Percentiles rank a stretch among this genome's conserved stretches.
These are phyloP conservation scores for Xestoiulus laeticollis DNA, from an alignment of 2,888 invertebrate genomes.

Conservation along the genomic window DNA sequence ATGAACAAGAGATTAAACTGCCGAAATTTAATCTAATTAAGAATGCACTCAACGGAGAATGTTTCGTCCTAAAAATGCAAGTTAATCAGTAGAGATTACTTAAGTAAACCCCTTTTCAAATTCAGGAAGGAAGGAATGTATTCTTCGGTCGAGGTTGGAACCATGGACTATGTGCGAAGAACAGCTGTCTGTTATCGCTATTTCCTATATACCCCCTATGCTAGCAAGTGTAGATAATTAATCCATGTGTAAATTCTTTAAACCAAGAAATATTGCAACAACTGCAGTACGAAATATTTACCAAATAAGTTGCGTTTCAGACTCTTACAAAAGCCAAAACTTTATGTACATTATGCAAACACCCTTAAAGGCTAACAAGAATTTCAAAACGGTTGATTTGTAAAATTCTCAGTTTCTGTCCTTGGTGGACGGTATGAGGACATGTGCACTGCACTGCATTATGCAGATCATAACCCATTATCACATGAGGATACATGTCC, in stretches of 20 bases:
- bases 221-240: not conserved
- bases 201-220: too few relatives aligned
- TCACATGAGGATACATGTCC: too few relatives aligned
- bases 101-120: not conserved
- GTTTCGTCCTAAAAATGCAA: not conserved
- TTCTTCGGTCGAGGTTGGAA: not conserved
- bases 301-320: too few relatives aligned
- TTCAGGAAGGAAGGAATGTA: not conserved
- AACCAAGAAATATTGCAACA: not conserved
- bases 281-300: not conserved
- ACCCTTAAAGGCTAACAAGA: too few relatives aligned
- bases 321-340: too few relatives aligned
- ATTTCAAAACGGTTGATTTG: too few relatives aligned
- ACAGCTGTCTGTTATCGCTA: not conserved
- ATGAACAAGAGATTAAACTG: not conserved
- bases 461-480: too few relatives aligned
- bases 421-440: too few relatives aligned
- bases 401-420: too few relatives aligned
- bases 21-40: not conserved
- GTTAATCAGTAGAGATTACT: not conserved
- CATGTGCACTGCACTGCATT: too few relatives aligned
- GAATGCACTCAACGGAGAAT: not conserved
- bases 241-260: not conserved
- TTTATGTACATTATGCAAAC: too few relatives aligned
- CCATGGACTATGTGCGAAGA: not conserved